Conservation (phyloP, 1,140 invertebrate genomes). For the Dinothrombium tinctorium region DNA sequence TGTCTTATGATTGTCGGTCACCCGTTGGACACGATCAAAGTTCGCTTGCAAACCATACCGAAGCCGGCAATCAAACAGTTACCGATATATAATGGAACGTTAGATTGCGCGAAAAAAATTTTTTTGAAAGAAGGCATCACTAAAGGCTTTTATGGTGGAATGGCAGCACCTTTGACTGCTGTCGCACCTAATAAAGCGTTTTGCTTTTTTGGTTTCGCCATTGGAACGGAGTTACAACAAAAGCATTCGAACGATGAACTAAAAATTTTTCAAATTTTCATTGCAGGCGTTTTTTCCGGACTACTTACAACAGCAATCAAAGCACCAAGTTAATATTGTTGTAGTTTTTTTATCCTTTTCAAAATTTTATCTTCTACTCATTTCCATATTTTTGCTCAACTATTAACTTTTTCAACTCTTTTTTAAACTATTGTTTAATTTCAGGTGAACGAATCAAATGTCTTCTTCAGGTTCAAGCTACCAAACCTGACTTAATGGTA, state of each 20-base stretch:
- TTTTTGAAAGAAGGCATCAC: constrained; percentile 43
- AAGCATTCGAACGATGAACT: no score
- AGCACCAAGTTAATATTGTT: no score
- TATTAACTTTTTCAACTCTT: no score
- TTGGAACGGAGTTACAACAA: no score
- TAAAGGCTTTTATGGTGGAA: constrained; percentile 33
- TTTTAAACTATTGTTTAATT: constrained; percentile 31
- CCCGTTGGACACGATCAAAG: constrained; percentile 5
- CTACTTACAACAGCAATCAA: no score
- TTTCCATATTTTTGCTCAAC: no score
- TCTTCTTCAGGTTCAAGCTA: background rate
- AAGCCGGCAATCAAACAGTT: constrained; percentile 39
- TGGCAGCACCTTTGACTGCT: constrained; percentile 33
- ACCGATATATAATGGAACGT: constrained; percentile 62
- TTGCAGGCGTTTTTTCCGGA: no score
- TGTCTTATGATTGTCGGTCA: constrained; percentile 2
- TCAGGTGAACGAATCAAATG: background rate
- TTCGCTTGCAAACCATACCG: constrained; percentile 27
- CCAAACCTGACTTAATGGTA: background rate
- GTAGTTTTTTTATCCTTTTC: no score
- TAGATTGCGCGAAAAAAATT: constrained; percentile 78
- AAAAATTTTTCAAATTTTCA: no score
- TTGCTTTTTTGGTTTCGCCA: no score
- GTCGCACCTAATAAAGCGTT: constrained; percentile 42
- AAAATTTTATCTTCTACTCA: no score